Evolutionary conservation across 92 coral and sea anemone species (phyloP).

Genomic region (Phenganax subtilis): DNA sequence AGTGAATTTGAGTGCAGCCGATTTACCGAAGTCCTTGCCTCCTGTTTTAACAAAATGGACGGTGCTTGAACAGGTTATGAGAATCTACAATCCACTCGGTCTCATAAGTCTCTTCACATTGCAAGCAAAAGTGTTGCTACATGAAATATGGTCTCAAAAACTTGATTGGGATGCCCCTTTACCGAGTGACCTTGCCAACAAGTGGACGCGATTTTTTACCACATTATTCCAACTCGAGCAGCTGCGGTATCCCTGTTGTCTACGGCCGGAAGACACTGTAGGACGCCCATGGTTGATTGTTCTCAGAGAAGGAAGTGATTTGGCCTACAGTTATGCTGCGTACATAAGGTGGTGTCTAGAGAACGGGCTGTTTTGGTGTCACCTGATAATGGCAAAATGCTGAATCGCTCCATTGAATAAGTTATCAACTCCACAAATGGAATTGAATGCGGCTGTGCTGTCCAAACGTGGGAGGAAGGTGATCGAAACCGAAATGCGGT

Average conservation of each 20-base stretch:
- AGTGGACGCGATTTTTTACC: constrained; percentile 41
- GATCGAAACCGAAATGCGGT: constrained; percentile 50
- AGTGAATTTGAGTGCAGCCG: constrained; percentile 1
- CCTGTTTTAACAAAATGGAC: constrained; percentile 1
- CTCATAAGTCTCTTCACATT: constrained; percentile 15
- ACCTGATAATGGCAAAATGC: constrained; percentile 51
- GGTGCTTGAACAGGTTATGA: constrained; percentile 30
- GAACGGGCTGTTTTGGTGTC: constrained; percentile 46
- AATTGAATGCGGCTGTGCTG: constrained; percentile 50
- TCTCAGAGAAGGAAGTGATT: constrained; percentile 48
- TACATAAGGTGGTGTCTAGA: constrained; percentile 45
- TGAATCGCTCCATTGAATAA: constrained; percentile 51
- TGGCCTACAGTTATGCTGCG: constrained; percentile 47
- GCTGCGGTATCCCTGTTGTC: constrained; percentile 30
- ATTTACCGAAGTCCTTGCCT: constrained; percentile 14
- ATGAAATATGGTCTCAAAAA: constrained; percentile 31
- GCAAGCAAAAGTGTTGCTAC: constrained; percentile 11
- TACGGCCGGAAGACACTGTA: constrained; percentile 41
- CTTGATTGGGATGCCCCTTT: constrained; percentile 37
- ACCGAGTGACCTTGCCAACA: constrained; percentile 35
- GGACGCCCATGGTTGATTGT: constrained; percentile 53
- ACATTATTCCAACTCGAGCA: constrained; percentile 35
- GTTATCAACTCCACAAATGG: constrained; percentile 56
- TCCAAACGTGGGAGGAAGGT: constrained; percentile 55
- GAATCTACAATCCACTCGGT: constrained; percentile 19